phyloP scores from a whole-genome alignment of 2,113 vertebrate species.

The Equus quagga region DNA sequence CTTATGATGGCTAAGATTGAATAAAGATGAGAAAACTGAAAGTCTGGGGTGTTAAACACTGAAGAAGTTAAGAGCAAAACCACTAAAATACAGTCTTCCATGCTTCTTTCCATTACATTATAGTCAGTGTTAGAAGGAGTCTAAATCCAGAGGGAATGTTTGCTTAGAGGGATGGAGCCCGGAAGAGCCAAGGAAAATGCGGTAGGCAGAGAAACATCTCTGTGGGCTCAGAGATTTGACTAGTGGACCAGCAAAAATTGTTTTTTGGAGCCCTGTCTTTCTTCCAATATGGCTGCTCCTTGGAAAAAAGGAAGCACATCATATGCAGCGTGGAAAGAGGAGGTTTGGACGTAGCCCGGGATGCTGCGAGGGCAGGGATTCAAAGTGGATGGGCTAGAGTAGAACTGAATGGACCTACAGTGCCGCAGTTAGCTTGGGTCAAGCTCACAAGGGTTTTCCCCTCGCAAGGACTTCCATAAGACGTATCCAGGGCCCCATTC shows the following conservation, averaged over 20 bases:
- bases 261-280: background rate
- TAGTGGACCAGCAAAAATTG: background rate
- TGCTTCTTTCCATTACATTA: conserved; percentile 73
- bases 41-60: conserved; percentile 15
- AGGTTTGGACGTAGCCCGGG: background rate
- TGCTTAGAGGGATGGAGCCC: conserved; percentile 77
- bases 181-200: conserved; percentile 74
- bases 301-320: conserved; percentile 43
- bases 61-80: conserved; percentile 68
- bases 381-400: background rate
- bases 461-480: background rate
- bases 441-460: conserved; percentile 15
- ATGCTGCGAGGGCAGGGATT: background rate
- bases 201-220: conserved; percentile 55
- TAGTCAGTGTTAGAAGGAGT: conserved; percentile 59
- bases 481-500: conserved; percentile 47
- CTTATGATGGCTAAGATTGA: background rate
- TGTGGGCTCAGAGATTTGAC: conserved; percentile 64
- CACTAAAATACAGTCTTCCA: conserved; percentile 56
- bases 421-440: background rate
- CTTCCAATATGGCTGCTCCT: conserved; percentile 66
- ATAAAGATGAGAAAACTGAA: conserved; percentile 53
- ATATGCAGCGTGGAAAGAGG: background rate
- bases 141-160: conserved; percentile 74
- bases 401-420: background rate